Conservation (phyloP, 2,797 vertebrate genomes). For the Pempheris klunzingeri region DNA sequence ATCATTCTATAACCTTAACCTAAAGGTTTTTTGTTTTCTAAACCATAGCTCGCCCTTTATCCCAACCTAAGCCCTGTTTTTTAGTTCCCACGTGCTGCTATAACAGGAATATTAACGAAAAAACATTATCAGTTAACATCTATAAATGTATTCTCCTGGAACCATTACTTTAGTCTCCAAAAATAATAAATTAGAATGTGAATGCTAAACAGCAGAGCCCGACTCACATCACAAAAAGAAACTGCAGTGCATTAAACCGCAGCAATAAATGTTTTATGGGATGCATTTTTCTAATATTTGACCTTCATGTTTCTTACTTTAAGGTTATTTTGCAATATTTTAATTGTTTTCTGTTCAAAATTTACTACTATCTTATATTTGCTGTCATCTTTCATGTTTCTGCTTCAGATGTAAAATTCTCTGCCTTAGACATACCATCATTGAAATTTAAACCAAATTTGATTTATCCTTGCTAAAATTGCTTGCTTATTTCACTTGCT, state of each 20-base stretch:
- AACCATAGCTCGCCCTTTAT: not conserved
- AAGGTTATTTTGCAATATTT: not conserved
- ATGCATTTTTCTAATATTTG: not conserved
- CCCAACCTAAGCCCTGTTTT: too few relatives aligned
- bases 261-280: not conserved
- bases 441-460: not conserved
- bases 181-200: not conserved
- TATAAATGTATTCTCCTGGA: not conserved
- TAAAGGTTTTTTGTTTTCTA: not conserved
- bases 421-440: not conserved
- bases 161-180: not conserved
- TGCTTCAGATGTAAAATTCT: not conserved
- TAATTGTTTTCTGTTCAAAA: not conserved
- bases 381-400: not conserved
- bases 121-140: not conserved
- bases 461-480: not conserved
- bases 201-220: not conserved
- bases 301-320: not conserved
- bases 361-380: not conserved
- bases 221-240: not conserved
- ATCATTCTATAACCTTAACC: slow-evolving; percentile 32
- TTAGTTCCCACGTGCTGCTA: not conserved
- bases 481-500: not conserved
- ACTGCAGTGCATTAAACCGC: not conserved
- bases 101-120: not conserved